These are phyloP conservation scores for Drosophila kanekoi DNA, from an alignment of 2,888 invertebrate genomes.

Conservation along the genomic window DNA sequence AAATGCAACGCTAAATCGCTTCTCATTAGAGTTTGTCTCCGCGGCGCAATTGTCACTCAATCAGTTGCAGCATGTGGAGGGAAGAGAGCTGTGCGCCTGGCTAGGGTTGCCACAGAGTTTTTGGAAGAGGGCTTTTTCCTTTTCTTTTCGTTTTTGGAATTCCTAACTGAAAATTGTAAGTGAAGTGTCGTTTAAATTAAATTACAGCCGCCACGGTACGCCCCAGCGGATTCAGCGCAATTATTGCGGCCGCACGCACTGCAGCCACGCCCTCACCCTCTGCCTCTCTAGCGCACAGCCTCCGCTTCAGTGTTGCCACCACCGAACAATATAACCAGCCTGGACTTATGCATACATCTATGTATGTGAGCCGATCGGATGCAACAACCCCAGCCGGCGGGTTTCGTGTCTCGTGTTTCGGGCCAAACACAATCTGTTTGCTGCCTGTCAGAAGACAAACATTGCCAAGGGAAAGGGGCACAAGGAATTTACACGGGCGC, in stretches of 20 bases:
- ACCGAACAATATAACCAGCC: conserved; percentile 27
- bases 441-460: conserved; percentile 76
- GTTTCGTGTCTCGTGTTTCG: conserved; percentile 42
- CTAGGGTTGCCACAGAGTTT: conserved; percentile 10
- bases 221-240: conserved; percentile 50
- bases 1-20: conserved; percentile 64
- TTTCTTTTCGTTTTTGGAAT: conserved; percentile 16
- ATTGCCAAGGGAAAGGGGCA: conserved; percentile 30
- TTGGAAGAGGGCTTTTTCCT: conserved; percentile 10
- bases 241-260: conserved; percentile 70
- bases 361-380: conserved; percentile 40
- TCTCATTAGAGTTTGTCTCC: conserved; percentile 66
- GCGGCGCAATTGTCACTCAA: conserved; percentile 62
- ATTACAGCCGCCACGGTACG: conserved; percentile 71
- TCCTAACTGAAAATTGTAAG: conserved; percentile 51
- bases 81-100: neutral
- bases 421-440: conserved; percentile 72
- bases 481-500: conserved; percentile 13
- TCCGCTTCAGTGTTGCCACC: conserved; percentile 10
- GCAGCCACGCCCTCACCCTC: conserved; percentile 10
- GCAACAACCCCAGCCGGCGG: conserved; percentile 51
- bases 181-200: conserved; percentile 80
- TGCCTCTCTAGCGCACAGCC: neutral
- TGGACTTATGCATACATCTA: conserved; percentile 25
- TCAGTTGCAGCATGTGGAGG: conserved; percentile 16